phyloP scores from a whole-genome alignment of 2,113 vertebrate species.

The Mastomys natalensis region DNA sequence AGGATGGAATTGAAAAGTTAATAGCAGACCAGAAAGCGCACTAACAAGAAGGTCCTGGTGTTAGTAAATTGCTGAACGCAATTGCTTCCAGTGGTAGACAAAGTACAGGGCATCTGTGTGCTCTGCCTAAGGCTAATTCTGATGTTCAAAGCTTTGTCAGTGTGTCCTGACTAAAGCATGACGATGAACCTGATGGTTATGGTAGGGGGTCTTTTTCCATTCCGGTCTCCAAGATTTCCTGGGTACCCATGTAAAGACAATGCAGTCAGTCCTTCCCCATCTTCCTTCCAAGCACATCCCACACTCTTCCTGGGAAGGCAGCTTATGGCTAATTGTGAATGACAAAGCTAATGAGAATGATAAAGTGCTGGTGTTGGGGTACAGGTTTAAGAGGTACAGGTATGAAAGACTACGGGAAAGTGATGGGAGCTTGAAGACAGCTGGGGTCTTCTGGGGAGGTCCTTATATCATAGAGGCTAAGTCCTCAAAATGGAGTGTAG shows the following conservation, averaged over 20 bases:
- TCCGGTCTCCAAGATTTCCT: slow-evolving; percentile 47
- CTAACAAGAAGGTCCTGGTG: slow-evolving; percentile 46
- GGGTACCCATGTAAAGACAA: not conserved
- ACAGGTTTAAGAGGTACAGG: not conserved
- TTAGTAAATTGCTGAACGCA: slow-evolving; percentile 58
- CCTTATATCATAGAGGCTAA: not conserved
- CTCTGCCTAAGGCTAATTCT: slow-evolving; percentile 74
- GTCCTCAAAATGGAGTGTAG: not conserved
- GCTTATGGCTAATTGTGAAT: not conserved
- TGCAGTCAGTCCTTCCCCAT: not conserved
- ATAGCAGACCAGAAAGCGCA: not conserved
- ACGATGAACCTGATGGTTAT: slow-evolving; percentile 36
- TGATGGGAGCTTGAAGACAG: not conserved
- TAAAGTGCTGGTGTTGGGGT: not conserved
- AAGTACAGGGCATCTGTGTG: slow-evolving; percentile 41
- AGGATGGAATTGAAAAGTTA: slow-evolving; percentile 25
- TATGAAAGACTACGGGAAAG: not conserved
- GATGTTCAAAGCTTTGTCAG: slow-evolving; percentile 76
- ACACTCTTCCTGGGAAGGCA: not conserved
- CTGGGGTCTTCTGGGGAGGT: not conserved
- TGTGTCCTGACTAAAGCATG: slow-evolving; percentile 58
- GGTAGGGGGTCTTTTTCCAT: slow-evolving; percentile 75
- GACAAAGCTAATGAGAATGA: not conserved
- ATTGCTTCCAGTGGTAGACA: slow-evolving; percentile 58
- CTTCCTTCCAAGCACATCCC: not conserved